Evolutionary conservation across 2,113 vertebrate species (phyloP).

Genomic region (Calonectris borealis): DNA sequence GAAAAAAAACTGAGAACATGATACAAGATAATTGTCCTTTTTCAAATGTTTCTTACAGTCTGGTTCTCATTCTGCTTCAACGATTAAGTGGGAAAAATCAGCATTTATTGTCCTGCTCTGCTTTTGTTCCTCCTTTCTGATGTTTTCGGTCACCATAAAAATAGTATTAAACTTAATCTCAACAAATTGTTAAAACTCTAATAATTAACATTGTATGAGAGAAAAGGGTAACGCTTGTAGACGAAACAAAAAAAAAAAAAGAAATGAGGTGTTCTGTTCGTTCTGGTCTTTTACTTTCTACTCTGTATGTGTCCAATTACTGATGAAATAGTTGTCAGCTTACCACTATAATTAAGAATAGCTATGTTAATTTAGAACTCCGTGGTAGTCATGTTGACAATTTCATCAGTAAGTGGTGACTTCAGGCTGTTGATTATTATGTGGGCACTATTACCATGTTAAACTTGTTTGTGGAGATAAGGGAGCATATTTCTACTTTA

Average conservation of each 20-base stretch:
- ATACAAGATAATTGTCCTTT: neutral
- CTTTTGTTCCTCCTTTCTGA: neutral
- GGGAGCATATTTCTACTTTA: neutral
- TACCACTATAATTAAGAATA: neutral
- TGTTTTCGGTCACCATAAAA: neutral
- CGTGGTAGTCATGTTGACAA: neutral
- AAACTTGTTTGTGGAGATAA: neutral
- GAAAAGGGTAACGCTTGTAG: neutral
- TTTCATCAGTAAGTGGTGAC: neutral
- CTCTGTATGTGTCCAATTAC: neutral
- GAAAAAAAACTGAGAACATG: fast-evolving
- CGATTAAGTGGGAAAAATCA: neutral
- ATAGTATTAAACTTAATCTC: neutral
- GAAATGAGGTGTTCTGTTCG: neutral
- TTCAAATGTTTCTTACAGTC: neutral
- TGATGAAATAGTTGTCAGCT: neutral
- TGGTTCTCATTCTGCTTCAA: neutral
- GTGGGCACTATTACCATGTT: neutral
- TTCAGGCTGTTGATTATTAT: neutral
- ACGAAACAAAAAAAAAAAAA: neutral
- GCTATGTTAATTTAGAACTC: neutral
- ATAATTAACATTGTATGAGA: neutral
- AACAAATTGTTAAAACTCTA: neutral
- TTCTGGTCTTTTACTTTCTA: neutral
- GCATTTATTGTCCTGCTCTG: neutral